Conservation (phyloP, 2,113 vertebrate genomes). For the Thermophis baileyi region DNA sequence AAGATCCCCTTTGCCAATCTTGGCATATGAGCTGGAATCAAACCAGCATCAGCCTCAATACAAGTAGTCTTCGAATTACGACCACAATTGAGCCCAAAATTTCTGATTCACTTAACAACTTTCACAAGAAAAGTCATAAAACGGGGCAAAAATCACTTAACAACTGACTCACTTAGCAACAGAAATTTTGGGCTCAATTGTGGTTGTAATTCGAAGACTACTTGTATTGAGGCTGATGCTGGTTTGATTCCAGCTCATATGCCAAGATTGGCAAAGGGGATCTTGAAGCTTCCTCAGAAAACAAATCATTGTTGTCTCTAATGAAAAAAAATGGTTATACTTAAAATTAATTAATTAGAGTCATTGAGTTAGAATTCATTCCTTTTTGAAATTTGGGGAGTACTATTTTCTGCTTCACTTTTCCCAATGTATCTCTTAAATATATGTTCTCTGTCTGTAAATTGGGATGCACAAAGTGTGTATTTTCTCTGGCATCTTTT, state of each 20-base stretch:
- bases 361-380: background rate
- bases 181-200: no score
- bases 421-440: background rate
- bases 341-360: background rate
- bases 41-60: no score
- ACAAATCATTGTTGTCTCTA: background rate
- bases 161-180: no score
- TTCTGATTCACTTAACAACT: no score
- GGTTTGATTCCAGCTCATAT: background rate
- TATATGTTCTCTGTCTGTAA: background rate
- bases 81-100: no score
- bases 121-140: no score
- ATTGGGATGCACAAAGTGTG: background rate
- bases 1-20: no score
- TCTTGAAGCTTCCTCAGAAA: background rate
- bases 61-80: no score
- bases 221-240: background rate
- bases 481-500: background rate
- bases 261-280: background rate
- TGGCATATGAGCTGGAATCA: no score
- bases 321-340: background rate
- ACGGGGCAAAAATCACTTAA: no score
- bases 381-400: background rate
- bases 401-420: background rate
- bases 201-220: no score